Conservation (phyloP, 2,888 invertebrate genomes). For the Zygogramma bicolorata region DNA sequence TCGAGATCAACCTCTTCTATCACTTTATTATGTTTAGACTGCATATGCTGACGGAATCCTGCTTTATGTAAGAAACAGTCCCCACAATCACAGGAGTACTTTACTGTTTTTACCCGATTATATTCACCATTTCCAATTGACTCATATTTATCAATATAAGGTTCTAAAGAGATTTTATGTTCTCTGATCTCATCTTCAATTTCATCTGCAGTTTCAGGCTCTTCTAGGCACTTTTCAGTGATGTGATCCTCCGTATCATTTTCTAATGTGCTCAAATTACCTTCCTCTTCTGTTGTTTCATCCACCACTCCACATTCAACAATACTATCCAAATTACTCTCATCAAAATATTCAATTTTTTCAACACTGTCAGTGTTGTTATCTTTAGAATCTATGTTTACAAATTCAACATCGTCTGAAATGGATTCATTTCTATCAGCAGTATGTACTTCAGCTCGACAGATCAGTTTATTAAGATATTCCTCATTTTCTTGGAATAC, state of each 20-base stretch:
- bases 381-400: neutral
- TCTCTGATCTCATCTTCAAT: neutral
- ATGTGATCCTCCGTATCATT: neutral
- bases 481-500: conserved; percentile 34
- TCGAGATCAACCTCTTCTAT: conserved; percentile 26
- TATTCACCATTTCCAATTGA: conserved; percentile 26
- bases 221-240: neutral
- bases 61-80: conserved; percentile 32
- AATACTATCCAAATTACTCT: conserved; percentile 7
- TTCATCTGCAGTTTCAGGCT: neutral
- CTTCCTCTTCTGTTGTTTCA: neutral
- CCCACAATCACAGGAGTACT: conserved; percentile 36
- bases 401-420: neutral
- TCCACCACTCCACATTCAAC: conserved; percentile 1
- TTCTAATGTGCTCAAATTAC: neutral
- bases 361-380: neutral
- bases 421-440: neutral
- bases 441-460: conserved; percentile 1
- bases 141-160: conserved; percentile 6
- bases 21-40: conserved; percentile 22
- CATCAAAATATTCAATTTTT: conserved; percentile 19
- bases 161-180: too few relatives aligned
- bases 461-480: conserved; percentile 25
- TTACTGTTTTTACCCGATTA: conserved; percentile 19
- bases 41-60: conserved; percentile 35